Conservation (phyloP, 2,888 invertebrate species). For the Mesoligia furuncula region DNA sequence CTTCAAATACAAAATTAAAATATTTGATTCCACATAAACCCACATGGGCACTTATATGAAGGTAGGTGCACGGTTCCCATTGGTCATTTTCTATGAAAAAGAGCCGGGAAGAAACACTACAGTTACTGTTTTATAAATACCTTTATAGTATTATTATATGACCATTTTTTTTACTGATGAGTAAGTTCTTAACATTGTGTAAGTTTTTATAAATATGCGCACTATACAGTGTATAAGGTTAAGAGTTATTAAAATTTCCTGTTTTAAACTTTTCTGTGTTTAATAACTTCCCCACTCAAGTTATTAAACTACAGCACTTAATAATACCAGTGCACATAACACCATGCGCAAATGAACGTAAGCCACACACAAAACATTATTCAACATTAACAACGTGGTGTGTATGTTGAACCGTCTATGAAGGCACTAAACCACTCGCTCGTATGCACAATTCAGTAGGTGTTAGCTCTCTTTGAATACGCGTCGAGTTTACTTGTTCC, state of each 20-base stretch:
- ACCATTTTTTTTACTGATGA: not conserved
- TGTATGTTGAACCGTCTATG: slow-evolving; percentile 29
- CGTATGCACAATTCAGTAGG: slow-evolving; percentile 49
- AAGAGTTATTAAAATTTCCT: not conserved
- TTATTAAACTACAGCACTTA: not conserved
- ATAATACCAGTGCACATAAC: not conserved
- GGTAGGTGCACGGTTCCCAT: not conserved
- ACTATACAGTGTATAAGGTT: not conserved
- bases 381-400: not conserved
- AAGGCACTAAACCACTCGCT: slow-evolving; percentile 37
- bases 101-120: not conserved
- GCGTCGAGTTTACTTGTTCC: slow-evolving; percentile 51
- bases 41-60: not conserved
- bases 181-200: not conserved
- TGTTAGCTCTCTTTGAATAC: slow-evolving; percentile 57
- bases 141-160: not conserved
- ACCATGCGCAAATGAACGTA: not conserved
- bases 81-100: not conserved
- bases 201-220: not conserved
- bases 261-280: too few relatives aligned
- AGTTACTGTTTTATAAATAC: not conserved
- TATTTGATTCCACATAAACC: not conserved
- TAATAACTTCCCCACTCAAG: not conserved
- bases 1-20: not conserved
- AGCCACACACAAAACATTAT: slow-evolving; percentile 11